A percentile compares a stretch with the other conserved stretches of the same genome.
Conservation (phyloP, 2,888 invertebrate genomes). For the Dicycla oo region DNA sequence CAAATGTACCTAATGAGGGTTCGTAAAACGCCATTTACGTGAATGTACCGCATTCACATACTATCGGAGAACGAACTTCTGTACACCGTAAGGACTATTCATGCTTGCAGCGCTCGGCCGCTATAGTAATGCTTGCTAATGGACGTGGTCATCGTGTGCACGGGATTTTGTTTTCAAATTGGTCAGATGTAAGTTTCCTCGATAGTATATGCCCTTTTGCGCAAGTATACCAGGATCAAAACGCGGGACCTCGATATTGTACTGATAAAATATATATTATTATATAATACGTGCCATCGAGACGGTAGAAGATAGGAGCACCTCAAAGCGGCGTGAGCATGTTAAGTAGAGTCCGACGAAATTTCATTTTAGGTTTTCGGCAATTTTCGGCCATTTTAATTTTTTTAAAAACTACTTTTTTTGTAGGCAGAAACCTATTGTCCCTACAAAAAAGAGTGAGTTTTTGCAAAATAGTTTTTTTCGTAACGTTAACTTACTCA, state of each 20-base stretch:
- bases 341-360: not conserved
- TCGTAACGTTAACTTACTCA: constrained; percentile 8
- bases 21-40: not conserved
- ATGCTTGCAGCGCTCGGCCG: too few species aligned
- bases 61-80: too few species aligned
- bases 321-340: not conserved
- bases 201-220: not conserved
- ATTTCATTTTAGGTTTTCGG: not conserved
- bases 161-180: too few species aligned
- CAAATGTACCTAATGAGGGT: not conserved
- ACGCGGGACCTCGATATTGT: not conserved
- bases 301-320: not conserved
- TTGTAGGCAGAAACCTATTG: not conserved
- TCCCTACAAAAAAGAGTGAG: not conserved
- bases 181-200: too few species aligned
- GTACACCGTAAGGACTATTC: too few species aligned
- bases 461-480: not conserved
- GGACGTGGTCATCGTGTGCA: too few species aligned
- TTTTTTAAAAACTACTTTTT: not conserved
- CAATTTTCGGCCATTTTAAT: not conserved
- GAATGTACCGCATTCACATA: not conserved
- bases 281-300: not conserved
- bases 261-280: too few species aligned
- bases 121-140: too few species aligned
- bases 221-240: not conserved